phyloP scores from a whole-genome alignment of 1,140 invertebrate genomes.

The Zophobas atratus region DNA sequence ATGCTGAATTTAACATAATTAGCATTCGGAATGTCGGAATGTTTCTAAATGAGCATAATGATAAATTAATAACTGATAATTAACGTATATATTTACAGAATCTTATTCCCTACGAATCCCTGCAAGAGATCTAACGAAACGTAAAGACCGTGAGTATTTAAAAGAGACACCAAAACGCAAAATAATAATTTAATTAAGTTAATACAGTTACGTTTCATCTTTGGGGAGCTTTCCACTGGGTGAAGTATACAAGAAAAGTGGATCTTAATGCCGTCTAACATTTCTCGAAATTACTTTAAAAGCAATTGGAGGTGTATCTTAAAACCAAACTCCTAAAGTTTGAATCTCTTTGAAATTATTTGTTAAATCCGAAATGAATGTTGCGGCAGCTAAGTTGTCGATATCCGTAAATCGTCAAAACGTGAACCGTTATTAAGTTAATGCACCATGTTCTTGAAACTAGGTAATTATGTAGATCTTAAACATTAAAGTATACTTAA shows the following conservation, averaged over 20 bases:
- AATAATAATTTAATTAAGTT: conserved; percentile 37
- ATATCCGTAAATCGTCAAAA: conserved; percentile 4
- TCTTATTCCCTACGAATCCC: too few relatives aligned
- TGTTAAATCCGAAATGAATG: conserved; percentile 17
- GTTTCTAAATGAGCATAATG: too few relatives aligned
- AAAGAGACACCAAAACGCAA: conserved; percentile 22
- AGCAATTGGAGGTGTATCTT: conserved; percentile 32
- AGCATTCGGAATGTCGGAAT: background rate
- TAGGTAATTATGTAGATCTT: background rate
- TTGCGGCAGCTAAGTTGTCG: conserved; percentile 9
- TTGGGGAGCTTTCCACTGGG: conserved; percentile 18
- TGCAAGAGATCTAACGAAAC: background rate
- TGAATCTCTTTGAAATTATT: conserved; percentile 32
- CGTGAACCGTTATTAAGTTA: conserved; percentile 13
- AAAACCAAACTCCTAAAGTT: conserved; percentile 25
- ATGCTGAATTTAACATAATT: conserved; percentile 9
- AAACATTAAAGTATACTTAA: background rate
- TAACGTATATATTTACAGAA: too few relatives aligned
- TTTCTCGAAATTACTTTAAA: conserved; percentile 30
- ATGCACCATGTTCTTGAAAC: background rate
- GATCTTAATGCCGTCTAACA: conserved; percentile 18
- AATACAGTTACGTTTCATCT: conserved; percentile 27
- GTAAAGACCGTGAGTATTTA: conserved; percentile 14
- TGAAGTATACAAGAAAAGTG: conserved; percentile 14
- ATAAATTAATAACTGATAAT: too few relatives aligned